A percentile compares a stretch with the other conserved stretches of the same genome.
Conservation (phyloP, 2,797 vertebrate species). For the Cynodonichthys magdalenae region DNA sequence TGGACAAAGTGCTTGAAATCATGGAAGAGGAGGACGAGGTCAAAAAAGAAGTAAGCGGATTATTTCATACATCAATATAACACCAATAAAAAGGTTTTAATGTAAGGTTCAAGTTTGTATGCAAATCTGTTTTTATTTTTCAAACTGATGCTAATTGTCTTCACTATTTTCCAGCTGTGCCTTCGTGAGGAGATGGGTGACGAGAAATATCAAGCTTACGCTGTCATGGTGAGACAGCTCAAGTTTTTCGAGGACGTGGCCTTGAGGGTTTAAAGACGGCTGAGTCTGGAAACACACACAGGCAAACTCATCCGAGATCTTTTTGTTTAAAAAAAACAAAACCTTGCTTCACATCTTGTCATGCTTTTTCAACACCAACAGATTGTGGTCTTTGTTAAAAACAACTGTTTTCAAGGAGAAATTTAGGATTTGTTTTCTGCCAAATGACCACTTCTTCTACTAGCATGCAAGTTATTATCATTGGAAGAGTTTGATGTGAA, state of each 20-base stretch:
- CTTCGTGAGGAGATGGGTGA: constrained; percentile 90
- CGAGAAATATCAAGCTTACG: constrained; percentile 86
- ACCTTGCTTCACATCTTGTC: background rate
- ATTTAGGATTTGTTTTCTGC: constrained; percentile 3
- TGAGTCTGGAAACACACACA: background rate
- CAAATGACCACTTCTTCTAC: background rate
- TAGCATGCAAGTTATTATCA: constrained; percentile 1
- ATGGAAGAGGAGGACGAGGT: constrained; percentile 92
- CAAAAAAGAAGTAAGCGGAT: constrained; percentile 84
- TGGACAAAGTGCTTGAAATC: constrained; percentile 88
- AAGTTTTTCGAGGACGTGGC: constrained; percentile 95
- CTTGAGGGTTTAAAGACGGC: constrained; percentile 62
- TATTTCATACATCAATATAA: background rate
- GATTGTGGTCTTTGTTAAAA: constrained; percentile 8
- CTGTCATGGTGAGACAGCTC: constrained; percentile 90
- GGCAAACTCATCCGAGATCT: background rate
- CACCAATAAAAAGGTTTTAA: constrained; percentile 44
- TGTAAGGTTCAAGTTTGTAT: background rate
- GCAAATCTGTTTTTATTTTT: background rate
- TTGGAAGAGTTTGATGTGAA: background rate
- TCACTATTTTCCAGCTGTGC: constrained; percentile 75
- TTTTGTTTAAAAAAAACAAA: background rate
- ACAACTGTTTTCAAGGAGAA: constrained; percentile 7
- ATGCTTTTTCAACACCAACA: background rate
- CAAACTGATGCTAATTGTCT: background rate